Conservation (phyloP, 2,888 invertebrate species). For the Hirtodrosophila trivittata region DNA sequence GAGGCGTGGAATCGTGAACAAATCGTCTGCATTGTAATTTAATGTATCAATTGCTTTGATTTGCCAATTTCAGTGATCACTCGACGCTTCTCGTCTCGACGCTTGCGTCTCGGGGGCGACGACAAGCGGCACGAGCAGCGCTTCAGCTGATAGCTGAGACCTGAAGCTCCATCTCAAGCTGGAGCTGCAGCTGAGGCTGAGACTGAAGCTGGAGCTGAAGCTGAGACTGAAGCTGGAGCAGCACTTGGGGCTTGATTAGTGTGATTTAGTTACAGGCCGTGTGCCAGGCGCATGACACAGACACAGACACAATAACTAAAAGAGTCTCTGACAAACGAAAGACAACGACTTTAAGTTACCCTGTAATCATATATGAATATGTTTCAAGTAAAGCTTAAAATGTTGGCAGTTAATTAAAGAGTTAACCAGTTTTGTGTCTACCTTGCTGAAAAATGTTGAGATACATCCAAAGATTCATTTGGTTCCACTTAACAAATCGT, state of each 20-base stretch:
- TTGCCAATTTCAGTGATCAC: conserved; percentile 74
- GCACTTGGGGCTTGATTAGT: conserved; percentile 77
- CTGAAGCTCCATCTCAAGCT: conserved; percentile 8
- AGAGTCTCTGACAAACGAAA: conserved; percentile 15
- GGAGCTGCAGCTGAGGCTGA: conserved; percentile 19
- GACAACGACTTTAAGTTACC: conserved; percentile 6
- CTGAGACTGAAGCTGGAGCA: conserved; percentile 39
- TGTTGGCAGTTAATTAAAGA: too few relatives aligned
- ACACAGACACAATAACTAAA: conserved; percentile 22
- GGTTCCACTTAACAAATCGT: too few relatives aligned
- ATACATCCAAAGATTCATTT: too few relatives aligned
- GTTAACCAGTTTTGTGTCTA: too few relatives aligned
- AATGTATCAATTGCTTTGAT: conserved; percentile 79
- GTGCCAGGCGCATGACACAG: conserved; percentile 77
- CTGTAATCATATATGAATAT: not conserved
- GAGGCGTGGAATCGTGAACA: conserved; percentile 77
- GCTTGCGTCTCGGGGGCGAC: conserved; percentile 48
- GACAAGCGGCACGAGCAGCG: conserved; percentile 71
- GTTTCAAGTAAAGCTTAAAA: too few relatives aligned
- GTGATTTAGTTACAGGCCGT: conserved; percentile 79
- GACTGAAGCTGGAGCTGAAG: conserved; percentile 3
- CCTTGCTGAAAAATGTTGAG: too few relatives aligned
- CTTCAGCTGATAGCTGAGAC: conserved; percentile 53
- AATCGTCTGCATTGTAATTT: conserved; percentile 80
- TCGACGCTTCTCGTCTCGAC: conserved; percentile 46